Evolutionary conservation across 2,888 invertebrate genomes (phyloP), one percentile per base, ranked within the genome.

Genomic region (Stenichneumon culpator): DNA sequence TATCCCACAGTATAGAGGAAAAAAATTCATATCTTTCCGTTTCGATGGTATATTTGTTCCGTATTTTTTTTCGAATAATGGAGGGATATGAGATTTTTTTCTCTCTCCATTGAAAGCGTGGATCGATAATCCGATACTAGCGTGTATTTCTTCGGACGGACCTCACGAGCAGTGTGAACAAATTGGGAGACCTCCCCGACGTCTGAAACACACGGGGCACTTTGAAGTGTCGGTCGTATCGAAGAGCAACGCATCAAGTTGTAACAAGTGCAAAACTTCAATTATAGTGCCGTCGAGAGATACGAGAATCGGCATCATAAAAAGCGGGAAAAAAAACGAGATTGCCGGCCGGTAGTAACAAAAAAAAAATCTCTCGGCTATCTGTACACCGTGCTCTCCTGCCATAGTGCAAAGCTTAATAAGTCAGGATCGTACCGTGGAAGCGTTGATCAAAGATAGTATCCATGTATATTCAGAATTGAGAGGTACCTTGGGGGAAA

Each of bases 401-500:
- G 63, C 6, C 32, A 16, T 16, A 63, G 63, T n/a, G 63, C 28
- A 28, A 28, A 63, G 63, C 63, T 63, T 32, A 32, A 63, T 32
- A 63, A 63, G 28, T 32, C 63, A 6, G 16, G 28, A 16, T n/a
- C 16, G 32, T 16, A 14, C 16, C 32, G n/a, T 63, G 32, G 28
- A 32, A 63, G n/a, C 25, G 14, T 16, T 28, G 47, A 68, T 68
- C 47, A 22, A 47, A 44, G 68, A 47, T 25, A 47, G 16, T 47
- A 22, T 68, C n/a, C 25, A 63, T 63, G 32, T 63, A 63, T 32
- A 63, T 63, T 63, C 32, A 63, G 16, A 63, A 63, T 11, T n/a
- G 63, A 25, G 28, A 16, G 28, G 6, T 28, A 63, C 14, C 63
- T 50, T 65, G 63, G 32, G 74, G 74, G 74, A 74, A 65, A 65